Conservation (phyloP, 2,113 vertebrate genomes). For the Myrmecophaga tridactyla region DNA sequence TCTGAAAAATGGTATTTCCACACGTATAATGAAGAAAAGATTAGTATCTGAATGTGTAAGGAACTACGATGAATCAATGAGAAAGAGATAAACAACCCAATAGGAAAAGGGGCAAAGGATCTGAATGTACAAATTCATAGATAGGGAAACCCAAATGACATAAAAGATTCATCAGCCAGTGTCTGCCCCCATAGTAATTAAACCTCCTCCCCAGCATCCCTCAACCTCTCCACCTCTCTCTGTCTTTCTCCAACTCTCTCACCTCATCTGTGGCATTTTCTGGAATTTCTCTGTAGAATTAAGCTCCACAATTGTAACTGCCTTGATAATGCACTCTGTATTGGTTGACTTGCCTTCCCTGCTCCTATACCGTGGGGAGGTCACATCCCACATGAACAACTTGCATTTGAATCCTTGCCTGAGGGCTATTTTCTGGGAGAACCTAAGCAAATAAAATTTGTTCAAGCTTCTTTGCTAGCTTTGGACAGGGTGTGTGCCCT, state of each 20-base stretch:
- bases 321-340: not conserved
- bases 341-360: not conserved
- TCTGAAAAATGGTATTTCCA: not conserved
- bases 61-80: not conserved
- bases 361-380: not conserved
- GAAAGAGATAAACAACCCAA: not conserved
- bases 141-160: not conserved
- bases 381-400: not conserved
- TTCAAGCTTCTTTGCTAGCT: not conserved
- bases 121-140: not conserved
- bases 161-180: not conserved
- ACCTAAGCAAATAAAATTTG: not conserved
- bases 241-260: not conserved
- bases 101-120: constrained; percentile 15
- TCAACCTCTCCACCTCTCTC: not conserved
- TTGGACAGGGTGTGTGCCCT: not conserved
- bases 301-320: not conserved
- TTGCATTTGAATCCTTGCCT: constrained; percentile 6
- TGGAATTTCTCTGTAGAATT: not conserved
- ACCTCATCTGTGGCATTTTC: not conserved
- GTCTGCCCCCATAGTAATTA: not conserved
- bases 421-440: not conserved
- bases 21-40: not conserved
- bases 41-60: not conserved
- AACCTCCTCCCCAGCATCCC: not conserved